Conservation (phyloP, 1,140 invertebrate genomes). For the Drosophila funebris region DNA sequence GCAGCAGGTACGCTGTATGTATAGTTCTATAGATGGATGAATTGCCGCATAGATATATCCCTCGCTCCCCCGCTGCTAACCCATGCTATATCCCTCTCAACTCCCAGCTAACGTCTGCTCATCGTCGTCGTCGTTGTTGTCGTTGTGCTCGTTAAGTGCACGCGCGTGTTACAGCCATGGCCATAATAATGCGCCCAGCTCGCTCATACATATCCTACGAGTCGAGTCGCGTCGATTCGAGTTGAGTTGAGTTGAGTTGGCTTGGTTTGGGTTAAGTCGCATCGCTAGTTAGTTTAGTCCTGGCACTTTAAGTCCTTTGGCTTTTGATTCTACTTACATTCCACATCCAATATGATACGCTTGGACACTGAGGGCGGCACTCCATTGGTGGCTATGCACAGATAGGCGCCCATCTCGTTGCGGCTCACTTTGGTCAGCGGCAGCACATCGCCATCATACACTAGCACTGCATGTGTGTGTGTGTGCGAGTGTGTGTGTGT, state of each 20-base stretch:
- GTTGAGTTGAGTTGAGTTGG: not conserved
- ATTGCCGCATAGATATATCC: constrained; percentile 53
- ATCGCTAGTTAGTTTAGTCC: constrained; percentile 11
- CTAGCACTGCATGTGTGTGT: constrained; percentile 85
- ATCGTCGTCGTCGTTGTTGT: constrained; percentile 37
- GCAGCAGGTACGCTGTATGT: constrained; percentile 57
- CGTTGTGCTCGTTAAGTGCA: constrained; percentile 71
- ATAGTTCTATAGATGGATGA: constrained; percentile 42
- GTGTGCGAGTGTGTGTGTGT: constrained; percentile 48
- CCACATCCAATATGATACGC: constrained; percentile 93
- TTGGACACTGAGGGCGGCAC: constrained; percentile 95
- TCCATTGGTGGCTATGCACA: constrained; percentile 92
- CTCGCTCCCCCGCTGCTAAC: not conserved
- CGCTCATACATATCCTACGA: not conserved
- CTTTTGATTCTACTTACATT: constrained; percentile 88
- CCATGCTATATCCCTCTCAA: not conserved
- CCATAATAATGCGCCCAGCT: constrained; percentile 60
- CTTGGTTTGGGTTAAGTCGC: not conserved
- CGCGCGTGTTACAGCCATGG: constrained; percentile 65
- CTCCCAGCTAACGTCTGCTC: constrained; percentile 1
- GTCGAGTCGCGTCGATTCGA: not conserved
- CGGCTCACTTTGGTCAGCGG: constrained; percentile 93
- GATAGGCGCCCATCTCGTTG: constrained; percentile 94
- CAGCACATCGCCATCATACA: constrained; percentile 91
- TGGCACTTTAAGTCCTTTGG: constrained; percentile 24